Evolutionary conservation across 1,140 invertebrate genomes (phyloP).

Genomic region (Drosophila cardini): DNA sequence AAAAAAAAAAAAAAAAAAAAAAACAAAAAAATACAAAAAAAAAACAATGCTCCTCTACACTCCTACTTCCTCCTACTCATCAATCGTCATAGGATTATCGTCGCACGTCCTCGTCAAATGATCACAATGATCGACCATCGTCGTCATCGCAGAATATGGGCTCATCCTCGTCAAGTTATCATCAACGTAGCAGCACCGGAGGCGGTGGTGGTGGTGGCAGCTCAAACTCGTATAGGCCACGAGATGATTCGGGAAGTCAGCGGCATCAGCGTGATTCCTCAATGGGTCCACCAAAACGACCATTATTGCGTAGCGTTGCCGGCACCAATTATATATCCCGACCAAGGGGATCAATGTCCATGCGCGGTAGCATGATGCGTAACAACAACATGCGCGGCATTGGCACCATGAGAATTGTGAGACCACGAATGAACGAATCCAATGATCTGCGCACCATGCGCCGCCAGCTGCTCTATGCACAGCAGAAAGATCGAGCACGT

Average conservation of each 20-base stretch:
- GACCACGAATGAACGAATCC: conserved; percentile 65
- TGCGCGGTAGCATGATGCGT: conserved; percentile 71
- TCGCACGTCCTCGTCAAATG: conserved; percentile 75
- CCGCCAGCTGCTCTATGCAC: conserved; percentile 77
- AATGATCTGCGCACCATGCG: conserved; percentile 82
- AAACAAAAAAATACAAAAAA: conserved; percentile 57
- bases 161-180: conserved; percentile 74
- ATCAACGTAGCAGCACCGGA: conserved; percentile 64
- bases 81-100: conserved; percentile 84
- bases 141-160: conserved; percentile 74
- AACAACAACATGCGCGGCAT: conserved; percentile 68
- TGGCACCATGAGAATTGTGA: conserved; percentile 74
- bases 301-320: conserved; percentile 71
- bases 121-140: conserved; percentile 78
- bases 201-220: conserved; percentile 55
- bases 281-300: conserved; percentile 80
- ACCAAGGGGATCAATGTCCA: conserved; percentile 65
- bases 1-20: conserved; percentile 53
- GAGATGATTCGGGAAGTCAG: conserved; percentile 63
- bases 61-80: conserved; percentile 82
- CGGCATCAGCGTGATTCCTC: conserved; percentile 75
- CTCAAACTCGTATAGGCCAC: conserved; percentile 68
- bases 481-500: conserved; percentile 81
- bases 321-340: conserved; percentile 76
- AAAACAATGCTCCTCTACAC: conserved; percentile 77